Evolutionary conservation across 2,888 invertebrate genomes (phyloP), one percentile per base, ranked within the genome.

Genomic region (Leptinotarsa juncta): DNA sequence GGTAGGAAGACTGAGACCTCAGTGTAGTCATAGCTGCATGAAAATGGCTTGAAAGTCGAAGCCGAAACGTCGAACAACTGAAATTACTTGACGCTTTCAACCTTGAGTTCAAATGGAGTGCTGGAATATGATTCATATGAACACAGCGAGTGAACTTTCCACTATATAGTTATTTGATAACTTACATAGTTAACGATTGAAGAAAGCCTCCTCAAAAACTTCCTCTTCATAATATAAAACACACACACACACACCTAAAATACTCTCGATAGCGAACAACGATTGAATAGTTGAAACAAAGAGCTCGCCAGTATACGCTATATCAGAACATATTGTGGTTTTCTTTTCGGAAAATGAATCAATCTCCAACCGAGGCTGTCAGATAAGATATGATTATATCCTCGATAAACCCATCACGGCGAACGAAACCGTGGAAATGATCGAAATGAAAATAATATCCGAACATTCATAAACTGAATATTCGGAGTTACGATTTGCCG

Each of bases 151-250:
- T 32, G 10, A 32, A 32, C 10, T 10, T 32, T 18, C 53, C 18
- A n/a, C 53, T 53, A 16, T 0, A 16, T n/a, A 0, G 18, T 14
- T 53, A 18, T 53, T 53, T 7, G 15, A 57, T 60, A 18, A 72
- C 74, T 67, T 49, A 77, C 74, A 71, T 69, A 51, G n/a, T 70
- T 65, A 16, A 70, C 65, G 4, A 70, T 53, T 7, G 75, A 75
- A 3, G 80, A 80, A 7, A 80, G 57, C 4, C 79, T 71, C 57
- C 79, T 78, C 42, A 80, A 76, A 51, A 80, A 74, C 49, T 74
- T 77, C 51, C 69, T 75, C 14, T 77, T 72, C 80, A 80, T 80
- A 53, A 65, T 42, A 50, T 55, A 60, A 62, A 20, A 18, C 20
- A 57, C 57, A 57, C 57, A 55, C 18, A 55, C n/a, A 32, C 62